A percentile compares a stretch with the other conserved stretches of the same genome.
Evolutionary conservation across 2,113 vertebrate genomes (phyloP).

Genomic region (Mustela lutreola): DNA sequence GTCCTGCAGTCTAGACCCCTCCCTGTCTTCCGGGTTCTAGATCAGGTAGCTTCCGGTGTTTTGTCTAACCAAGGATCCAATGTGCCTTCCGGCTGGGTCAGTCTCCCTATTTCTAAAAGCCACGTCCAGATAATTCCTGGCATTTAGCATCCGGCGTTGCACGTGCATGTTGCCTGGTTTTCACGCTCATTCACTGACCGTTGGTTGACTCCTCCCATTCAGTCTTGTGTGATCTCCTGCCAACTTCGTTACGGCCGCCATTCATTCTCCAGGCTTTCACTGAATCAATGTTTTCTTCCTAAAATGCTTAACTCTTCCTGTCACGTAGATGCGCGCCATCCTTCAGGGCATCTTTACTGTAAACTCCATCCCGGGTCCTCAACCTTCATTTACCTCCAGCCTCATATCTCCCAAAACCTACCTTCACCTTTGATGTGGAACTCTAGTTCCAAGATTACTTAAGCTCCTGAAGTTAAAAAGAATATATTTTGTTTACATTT

Average conservation of each 20-base stretch:
- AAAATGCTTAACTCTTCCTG: background rate
- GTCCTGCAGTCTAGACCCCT: accelerated
- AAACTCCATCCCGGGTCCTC: background rate
- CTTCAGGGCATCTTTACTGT: background rate
- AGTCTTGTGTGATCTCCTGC: background rate
- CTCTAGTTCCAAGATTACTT: background rate
- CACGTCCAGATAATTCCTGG: background rate
- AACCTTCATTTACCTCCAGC: background rate
- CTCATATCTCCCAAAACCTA: background rate
- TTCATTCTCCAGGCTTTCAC: background rate
- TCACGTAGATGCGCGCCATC: background rate
- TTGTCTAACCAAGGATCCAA: background rate
- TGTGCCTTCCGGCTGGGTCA: background rate
- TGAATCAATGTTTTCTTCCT: background rate
- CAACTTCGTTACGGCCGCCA: background rate
- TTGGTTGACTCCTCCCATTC: background rate
- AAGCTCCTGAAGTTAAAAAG: background rate
- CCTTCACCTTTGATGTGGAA: background rate
- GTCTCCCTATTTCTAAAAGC: background rate
- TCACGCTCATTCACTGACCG: background rate
- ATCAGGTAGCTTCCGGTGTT: background rate
- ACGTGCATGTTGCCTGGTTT: background rate
- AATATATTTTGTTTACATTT: background rate
- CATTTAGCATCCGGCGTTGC: background rate
- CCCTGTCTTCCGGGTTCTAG: background rate